Percentiles rank a stretch among this genome's conserved stretches.
Evolutionary conservation across 2,113 vertebrate genomes (phyloP).

Genomic region (Alces alces): DNA sequence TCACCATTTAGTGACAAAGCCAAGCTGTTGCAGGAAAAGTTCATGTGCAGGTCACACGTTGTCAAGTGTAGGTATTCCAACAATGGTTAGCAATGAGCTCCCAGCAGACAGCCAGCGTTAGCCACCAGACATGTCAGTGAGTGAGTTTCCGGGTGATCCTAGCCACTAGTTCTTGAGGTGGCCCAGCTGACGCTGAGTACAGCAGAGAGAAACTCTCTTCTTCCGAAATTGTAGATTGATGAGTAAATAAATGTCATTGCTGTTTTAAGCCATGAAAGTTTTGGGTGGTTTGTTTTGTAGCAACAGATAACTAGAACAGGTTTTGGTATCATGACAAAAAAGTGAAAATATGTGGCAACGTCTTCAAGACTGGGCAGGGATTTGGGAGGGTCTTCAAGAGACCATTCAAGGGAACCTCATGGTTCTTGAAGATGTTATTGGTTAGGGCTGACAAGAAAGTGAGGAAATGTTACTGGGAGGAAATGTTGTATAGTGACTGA

Average conservation of each 20-base stretch:
- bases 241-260: neutral
- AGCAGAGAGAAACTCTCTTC: neutral
- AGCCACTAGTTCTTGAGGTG: neutral
- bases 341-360: neutral
- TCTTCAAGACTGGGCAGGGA: neutral
- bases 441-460: neutral
- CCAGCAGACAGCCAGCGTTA: neutral
- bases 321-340: neutral
- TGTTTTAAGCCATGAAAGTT: neutral
- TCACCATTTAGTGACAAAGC: neutral
- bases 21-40: neutral
- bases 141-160: neutral
- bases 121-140: neutral
- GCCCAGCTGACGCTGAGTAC: neutral
- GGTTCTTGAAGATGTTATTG: neutral
- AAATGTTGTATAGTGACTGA: neutral
- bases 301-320: neutral
- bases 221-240: neutral
- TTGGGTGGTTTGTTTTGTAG: neutral
- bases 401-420: neutral
- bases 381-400: neutral
- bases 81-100: neutral
- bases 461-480: neutral
- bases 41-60: neutral
- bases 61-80: neutral